Base-by-base conservation (phyloP, 1,140 invertebrate genomes). In the Cydia fagiglandana region DNA sequence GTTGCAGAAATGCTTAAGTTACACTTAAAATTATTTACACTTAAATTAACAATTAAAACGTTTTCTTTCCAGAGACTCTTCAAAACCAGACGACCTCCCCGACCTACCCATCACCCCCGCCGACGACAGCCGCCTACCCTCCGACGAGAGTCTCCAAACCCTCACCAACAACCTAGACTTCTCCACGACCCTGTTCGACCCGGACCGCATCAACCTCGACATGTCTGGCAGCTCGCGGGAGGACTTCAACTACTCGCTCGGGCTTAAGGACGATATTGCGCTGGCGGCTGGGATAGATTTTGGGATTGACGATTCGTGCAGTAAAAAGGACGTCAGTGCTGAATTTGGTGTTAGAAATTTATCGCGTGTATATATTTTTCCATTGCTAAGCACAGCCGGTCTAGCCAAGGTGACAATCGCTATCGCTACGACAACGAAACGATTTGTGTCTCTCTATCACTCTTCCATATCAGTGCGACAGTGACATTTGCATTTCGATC, bases 81-180 rank as follows among this genome's bases (percentile, higher is more conserved):
- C n/a, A 17, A 75, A 68, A 24, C 15, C 76, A 24, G 76, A 76
- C 15, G 47, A 70, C 13, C 68, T 28, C 3, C 68, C 77, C 28
- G 73, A 78, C 41, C 12, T 74, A 3, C 64, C 24, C 73, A 24
- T 75, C 9, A 78, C 77, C 75, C 73, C 73, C 34, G 34, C 75
- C 20, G 82, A 83, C 10, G 84, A 87, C 64, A 81, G 77, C 66
- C 80, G 78, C 28, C 38, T 83, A 17, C 82, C 83, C 1, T 87
- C 86, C 10, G 84, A 87, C 64, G 86, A 87, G 76, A 84, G 84
- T 73, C 79, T 87, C 47, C 83, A 87, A 10, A 87, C 84, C 75
- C 81, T 82, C 41, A 79, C 86, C 2, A 83, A 81, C 17, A 79
- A 74, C 12, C 41, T 87, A 12, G 86, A 87, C 70, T 86, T 87